Conservation (phyloP, 2,113 vertebrate genomes). For the Heterotilapia buettikoferi region DNA sequence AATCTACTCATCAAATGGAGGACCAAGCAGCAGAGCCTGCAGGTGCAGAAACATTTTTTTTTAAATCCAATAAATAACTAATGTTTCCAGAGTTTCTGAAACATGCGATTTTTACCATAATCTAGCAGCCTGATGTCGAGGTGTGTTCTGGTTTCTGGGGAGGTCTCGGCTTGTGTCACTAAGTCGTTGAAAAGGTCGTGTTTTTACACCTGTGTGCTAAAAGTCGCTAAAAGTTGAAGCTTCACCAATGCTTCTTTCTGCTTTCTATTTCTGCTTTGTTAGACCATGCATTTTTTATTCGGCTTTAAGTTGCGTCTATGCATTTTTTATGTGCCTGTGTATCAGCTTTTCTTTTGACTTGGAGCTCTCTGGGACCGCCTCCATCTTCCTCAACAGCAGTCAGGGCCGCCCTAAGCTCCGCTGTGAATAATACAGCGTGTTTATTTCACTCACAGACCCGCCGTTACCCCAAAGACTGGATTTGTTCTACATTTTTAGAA, state of each 20-base stretch:
- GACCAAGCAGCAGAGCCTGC: slow-evolving; percentile 78
- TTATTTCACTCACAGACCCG: not conserved
- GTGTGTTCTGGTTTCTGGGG: not conserved
- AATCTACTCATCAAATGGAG: slow-evolving; percentile 86
- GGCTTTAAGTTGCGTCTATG: slow-evolving; percentile 28
- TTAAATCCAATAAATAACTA: not conserved
- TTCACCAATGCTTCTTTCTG: not conserved
- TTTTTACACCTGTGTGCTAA: not conserved
- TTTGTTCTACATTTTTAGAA: not conserved
- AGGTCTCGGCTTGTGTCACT: not conserved
- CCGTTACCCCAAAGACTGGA: not conserved
- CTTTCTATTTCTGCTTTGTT: not conserved
- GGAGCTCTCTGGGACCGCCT: not conserved
- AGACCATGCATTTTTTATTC: slow-evolving; percentile 42
- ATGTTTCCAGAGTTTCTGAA: not conserved
- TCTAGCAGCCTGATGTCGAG: not conserved
- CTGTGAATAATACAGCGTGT: not conserved
- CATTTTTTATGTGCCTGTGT: slow-evolving; percentile 40
- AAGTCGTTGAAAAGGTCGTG: not conserved
- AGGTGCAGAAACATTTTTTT: slow-evolving; percentile 57
- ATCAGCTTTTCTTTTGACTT: not conserved
- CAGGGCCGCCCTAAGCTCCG: not conserved
- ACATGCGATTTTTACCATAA: not conserved
- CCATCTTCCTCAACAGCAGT: not conserved
- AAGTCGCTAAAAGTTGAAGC: not conserved